Conservation (phyloP, 2,113 vertebrate genomes). For the Pygoscelis adeliae region DNA sequence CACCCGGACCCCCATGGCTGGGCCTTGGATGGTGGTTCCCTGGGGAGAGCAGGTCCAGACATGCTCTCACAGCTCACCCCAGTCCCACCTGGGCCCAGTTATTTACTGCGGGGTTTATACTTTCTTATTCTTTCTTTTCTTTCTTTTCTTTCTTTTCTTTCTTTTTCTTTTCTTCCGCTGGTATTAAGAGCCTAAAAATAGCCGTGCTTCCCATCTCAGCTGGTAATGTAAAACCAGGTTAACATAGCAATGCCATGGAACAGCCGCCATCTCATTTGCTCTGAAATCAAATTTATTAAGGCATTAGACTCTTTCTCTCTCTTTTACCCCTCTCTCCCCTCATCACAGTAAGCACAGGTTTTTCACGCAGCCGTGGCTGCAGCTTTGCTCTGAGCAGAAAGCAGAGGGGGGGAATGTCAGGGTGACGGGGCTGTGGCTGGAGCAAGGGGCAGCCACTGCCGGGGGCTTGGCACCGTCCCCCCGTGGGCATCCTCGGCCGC, state of each 20-base stretch:
- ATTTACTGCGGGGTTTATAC: background rate
- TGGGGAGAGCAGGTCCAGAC: background rate
- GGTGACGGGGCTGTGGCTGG: fast-evolving
- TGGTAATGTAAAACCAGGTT: background rate
- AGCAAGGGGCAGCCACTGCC: background rate
- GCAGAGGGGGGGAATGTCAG: too few relatives aligned
- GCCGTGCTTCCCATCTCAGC: background rate
- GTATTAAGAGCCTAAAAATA: conserved; percentile 7
- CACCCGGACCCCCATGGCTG: background rate
- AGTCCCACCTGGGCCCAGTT: background rate
- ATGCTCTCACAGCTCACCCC: background rate
- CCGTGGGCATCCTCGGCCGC: fast-evolving
- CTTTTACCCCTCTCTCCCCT: background rate
- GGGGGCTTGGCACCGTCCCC: background rate
- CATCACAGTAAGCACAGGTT: background rate
- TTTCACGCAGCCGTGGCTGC: background rate
- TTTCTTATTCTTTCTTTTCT: background rate
- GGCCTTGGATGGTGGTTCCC: background rate
- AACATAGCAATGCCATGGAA: background rate
- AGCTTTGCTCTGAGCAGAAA: background rate
- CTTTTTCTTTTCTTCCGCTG: background rate
- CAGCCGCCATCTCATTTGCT: background rate
- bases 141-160: background rate
- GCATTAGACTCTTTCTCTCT: background rate
- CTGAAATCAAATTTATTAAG: conserved; percentile 31